Evolutionary conservation across 2,888 invertebrate species (phyloP).

Genomic region (Leucania comma): DNA sequence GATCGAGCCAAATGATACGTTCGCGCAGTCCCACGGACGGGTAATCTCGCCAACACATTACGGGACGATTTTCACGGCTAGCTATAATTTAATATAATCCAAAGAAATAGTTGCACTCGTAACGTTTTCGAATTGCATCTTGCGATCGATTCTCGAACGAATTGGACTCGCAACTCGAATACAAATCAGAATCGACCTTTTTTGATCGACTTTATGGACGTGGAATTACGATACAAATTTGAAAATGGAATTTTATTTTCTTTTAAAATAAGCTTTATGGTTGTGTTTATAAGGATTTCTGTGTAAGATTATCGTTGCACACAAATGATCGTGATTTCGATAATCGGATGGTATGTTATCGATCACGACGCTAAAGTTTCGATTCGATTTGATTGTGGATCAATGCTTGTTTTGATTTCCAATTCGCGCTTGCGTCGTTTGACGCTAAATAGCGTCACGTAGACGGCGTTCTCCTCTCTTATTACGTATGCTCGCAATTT

Average conservation of each 20-base stretch:
- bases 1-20: constrained; percentile 86
- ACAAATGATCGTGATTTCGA: constrained; percentile 88
- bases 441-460: constrained; percentile 90
- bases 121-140: constrained; percentile 68
- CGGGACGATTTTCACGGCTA: constrained; percentile 89
- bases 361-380: constrained; percentile 88
- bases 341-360: constrained; percentile 88
- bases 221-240: constrained; percentile 73
- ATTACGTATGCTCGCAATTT: constrained; percentile 82
- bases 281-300: constrained; percentile 58
- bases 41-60: constrained; percentile 89
- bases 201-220: constrained; percentile 59
- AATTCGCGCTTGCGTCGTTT: constrained; percentile 89
- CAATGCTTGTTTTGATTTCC: constrained; percentile 90
- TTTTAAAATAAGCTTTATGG: constrained; percentile 64
- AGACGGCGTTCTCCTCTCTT: constrained; percentile 78
- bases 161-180: constrained; percentile 50
- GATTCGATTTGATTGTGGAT: constrained; percentile 88
- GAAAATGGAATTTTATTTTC: constrained; percentile 55
- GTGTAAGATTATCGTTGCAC: constrained; percentile 66
- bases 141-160: constrained; percentile 69
- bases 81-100: constrained; percentile 91
- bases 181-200: constrained; percentile 52
- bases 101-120: constrained; percentile 88
- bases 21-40: constrained; percentile 86